These are phyloP conservation scores for Pemphredon lugubris DNA, from an alignment of 2,888 invertebrate species.

Conservation along the genomic window DNA sequence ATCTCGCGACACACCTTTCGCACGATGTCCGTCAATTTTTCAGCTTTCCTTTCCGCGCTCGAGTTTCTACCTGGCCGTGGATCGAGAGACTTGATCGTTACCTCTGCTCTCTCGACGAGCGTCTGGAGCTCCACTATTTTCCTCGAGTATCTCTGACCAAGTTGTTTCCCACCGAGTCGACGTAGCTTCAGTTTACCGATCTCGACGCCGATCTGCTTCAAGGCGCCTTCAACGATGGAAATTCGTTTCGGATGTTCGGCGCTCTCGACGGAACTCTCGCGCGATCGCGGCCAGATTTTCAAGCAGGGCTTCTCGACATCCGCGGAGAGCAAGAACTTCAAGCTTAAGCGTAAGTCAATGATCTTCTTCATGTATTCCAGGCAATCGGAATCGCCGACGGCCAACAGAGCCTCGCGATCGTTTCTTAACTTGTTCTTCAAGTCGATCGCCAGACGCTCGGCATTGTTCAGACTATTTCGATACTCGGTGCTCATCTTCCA, in stretches of 20 bases:
- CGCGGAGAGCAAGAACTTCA: constrained; percentile 45
- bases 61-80: not conserved
- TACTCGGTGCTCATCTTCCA: not conserved
- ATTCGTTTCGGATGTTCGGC: constrained; percentile 3
- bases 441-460: constrained; percentile 48
- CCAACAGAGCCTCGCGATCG: constrained; percentile 59
- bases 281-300: not conserved
- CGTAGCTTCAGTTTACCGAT: constrained; percentile 48
- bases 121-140: constrained; percentile 48
- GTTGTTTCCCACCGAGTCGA: constrained; percentile 43
- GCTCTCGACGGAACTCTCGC: not conserved
- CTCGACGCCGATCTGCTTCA: constrained; percentile 48
- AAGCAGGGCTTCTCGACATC: constrained; percentile 24
- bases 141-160: constrained; percentile 36
- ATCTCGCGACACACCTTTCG: constrained; percentile 53
- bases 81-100: constrained; percentile 42
- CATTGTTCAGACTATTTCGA: constrained; percentile 14
- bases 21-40: constrained; percentile 36
- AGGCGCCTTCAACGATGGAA: constrained; percentile 31
- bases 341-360: constrained; percentile 39
- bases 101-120: constrained; percentile 33
- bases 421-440: constrained; percentile 55
- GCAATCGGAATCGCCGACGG: constrained; percentile 50
- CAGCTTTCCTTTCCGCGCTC: not conserved
- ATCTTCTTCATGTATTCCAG: constrained; percentile 59